Evolutionary conservation across 1,140 invertebrate species (phyloP).

Genomic region (Pseudomyrmex flavicornis): DNA sequence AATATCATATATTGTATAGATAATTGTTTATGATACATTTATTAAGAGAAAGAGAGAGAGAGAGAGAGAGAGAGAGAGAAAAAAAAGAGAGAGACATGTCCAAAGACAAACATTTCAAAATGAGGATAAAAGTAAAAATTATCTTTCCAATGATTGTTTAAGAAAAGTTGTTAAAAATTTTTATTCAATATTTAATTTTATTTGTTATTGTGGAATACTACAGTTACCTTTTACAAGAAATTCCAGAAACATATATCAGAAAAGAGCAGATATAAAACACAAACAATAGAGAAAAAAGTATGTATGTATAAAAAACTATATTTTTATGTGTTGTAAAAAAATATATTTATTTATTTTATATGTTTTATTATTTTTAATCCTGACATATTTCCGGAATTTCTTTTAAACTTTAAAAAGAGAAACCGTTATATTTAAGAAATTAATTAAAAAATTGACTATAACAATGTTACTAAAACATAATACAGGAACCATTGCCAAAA

Average conservation of each 20-base stretch:
- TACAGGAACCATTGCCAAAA: not conserved
- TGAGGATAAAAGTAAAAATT: not conserved
- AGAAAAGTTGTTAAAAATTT: not conserved
- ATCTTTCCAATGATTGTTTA: slow-evolving; percentile 4
- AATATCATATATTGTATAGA: not conserved
- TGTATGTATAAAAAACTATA: not conserved
- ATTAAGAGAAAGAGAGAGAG: too few species aligned
- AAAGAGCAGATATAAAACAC: not conserved
- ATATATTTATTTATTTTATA: too few species aligned
- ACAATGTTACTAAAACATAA: not conserved
- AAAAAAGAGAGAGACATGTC: not conserved
- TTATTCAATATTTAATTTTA: slow-evolving; percentile 27
- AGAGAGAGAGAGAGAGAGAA: too few species aligned
- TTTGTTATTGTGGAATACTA: not conserved
- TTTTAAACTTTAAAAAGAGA: slow-evolving; percentile 4
- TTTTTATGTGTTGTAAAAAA: not conserved
- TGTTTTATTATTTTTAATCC: too few species aligned
- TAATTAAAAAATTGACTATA: slow-evolving; percentile 22
- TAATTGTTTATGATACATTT: too few species aligned
- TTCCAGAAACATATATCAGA: not conserved
- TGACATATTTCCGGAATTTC: too few species aligned
- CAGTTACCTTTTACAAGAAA: not conserved
- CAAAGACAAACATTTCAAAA: not conserved
- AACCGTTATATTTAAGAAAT: not conserved
- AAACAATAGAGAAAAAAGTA: not conserved